A percentile compares a stretch with the other conserved stretches of the same genome.
These are phyloP conservation scores for Limanda limanda DNA, from an alignment of 2,113 vertebrate species.

Conservation along the genomic window DNA sequence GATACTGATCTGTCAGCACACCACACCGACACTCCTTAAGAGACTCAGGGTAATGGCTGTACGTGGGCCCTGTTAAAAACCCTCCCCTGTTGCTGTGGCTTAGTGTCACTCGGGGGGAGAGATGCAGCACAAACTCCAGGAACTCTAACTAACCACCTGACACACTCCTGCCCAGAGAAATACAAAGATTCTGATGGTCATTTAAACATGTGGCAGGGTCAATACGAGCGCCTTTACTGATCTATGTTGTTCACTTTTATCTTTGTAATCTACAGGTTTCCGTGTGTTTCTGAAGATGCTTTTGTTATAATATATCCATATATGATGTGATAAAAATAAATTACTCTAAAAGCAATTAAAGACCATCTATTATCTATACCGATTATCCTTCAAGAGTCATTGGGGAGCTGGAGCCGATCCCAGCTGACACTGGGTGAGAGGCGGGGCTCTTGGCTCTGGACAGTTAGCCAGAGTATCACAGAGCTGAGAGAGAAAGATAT, in stretches of 20 bases:
- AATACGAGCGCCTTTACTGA: background rate
- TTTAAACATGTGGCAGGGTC: constrained; percentile 30
- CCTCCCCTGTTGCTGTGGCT: constrained; percentile 72
- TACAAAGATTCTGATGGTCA: constrained; percentile 17
- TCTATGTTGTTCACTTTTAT: background rate
- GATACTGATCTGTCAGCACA: constrained; percentile 70
- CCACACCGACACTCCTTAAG: constrained; percentile 74
- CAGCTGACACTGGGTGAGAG: too few species aligned
- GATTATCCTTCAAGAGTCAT: too few species aligned
- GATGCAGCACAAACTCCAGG: constrained; percentile 62
- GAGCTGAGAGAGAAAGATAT: too few species aligned
- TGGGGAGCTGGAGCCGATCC: too few species aligned
- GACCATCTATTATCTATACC: too few species aligned
- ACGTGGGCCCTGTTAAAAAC: constrained; percentile 66
- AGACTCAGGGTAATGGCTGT: constrained; percentile 74
- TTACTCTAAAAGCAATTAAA: background rate
- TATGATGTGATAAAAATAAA: background rate
- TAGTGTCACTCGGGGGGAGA: constrained; percentile 75
- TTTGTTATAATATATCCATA: background rate
- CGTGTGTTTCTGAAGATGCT: too few species aligned
- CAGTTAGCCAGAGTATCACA: too few species aligned
- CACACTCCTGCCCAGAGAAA: constrained; percentile 35
- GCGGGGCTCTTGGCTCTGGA: too few species aligned
- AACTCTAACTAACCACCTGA: constrained; percentile 65
- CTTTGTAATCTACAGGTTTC: background rate